Evolutionary conservation across 2,888 invertebrate genomes (phyloP), one percentile per base, ranked within the genome.

Genomic region (Bursaphelenchus okinawaensis): DNA sequence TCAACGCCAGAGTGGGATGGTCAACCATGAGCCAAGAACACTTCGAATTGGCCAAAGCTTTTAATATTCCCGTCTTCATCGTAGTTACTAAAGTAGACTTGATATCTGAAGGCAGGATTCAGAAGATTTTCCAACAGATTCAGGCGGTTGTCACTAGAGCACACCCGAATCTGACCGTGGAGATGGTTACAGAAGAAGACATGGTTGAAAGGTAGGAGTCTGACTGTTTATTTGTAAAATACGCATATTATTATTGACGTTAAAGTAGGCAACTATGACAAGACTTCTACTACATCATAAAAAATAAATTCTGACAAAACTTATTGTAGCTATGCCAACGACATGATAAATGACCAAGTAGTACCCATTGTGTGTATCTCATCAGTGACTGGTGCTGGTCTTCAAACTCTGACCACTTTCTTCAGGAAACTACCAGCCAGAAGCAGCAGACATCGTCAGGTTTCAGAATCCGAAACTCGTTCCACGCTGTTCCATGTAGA

Each of bases 11-110:
- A 23, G 89, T 90, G 0, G 75, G 77, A 69, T 71, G 79, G 79
- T 86, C 84, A 65, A 84, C 85, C 50, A 85, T 85, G 54, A 92
- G 93, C 0, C 89, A 91, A 75, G 95, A 98, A 83, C 95, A 96
- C 84, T 86, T 95, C 65, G 89, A 90, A 0, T 88, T 95, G 52
- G 85, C 85, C 8, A 77, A 85, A 58, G 86, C 87, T 0, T 78
- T 87, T 55, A 84, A 85, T 61, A 85, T 88, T 77, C 94, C 96
- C 0, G 90, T 95, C 83, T 93, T 95, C 83, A 89, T 93, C 19
- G 91, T 95, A 0, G 88, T 98, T 66, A 93, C 91, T 68, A 98
- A 98, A 86, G 90, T 89, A 64, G 96, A 98, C 84, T 87, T 92
- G 64, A 89, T 90, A n/a, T 82, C 82, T 4, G 77, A 82, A 40